Evolutionary conservation across 1,140 invertebrate genomes (phyloP), one percentile per base, ranked within the genome.

Genomic region (Drosophila truncata): DNA sequence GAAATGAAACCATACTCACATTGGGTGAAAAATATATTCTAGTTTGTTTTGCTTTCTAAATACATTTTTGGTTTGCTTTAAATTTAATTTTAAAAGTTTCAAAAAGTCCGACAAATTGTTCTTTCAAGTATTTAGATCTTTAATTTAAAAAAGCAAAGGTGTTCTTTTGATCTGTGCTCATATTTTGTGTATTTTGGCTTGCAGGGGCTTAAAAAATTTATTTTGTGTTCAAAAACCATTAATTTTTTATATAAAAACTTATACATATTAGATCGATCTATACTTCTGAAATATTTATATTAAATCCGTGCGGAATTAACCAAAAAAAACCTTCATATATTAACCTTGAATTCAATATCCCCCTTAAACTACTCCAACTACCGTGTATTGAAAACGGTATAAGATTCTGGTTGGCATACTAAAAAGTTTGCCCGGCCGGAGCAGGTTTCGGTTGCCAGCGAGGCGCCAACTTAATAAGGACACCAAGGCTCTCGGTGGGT

Each of bases 401-500:
- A 14, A 23, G 33, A 49, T 31, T 47, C 46, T 66, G 67, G 76
- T 80, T 83, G 84, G 84, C 72, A 88, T 80, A 78, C 84, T 73
- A 35, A 50, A 90, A 90, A 88, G 78, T 84, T 87, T 80, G 41
- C 67, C 57, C 42, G 23, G 46, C 44, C 47, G 47, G 25, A 47
- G 69, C 54, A 61, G 65, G 81, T 69, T 81, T 72, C 63, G 65
- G 74, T 72, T 79, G 64, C 58, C 82, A 55, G 35, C 52, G 41
- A 80, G 84, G 85, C 85, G 84, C 77, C 85, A 87, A 87, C 84
- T 88, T 87, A 83, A 87, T 84, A 87, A 90, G 84, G 83, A 85
- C 81, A 60, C 71, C 66, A 80, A 83, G 54, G 58, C 75, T 64
- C 81, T 49, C 61, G 70, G 64, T 72, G 80, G 80, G 76, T 76